Percentiles rank a stretch among this genome's conserved stretches.
These are phyloP conservation scores for Otolemur garnettii DNA, from an alignment of 2,113 vertebrate species.

Conservation along the genomic window DNA sequence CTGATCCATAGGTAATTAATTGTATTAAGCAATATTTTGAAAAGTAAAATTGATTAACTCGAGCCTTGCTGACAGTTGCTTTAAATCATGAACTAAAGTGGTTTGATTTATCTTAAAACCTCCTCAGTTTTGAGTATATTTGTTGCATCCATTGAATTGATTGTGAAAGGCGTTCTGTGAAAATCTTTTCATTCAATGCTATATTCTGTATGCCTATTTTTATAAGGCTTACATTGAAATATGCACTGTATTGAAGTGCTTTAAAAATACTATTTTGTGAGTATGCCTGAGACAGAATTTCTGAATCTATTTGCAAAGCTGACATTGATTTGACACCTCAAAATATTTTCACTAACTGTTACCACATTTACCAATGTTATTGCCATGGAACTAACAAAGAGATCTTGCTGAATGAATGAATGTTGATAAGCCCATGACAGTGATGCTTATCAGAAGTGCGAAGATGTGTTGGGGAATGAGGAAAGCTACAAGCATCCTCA, in stretches of 20 bases:
- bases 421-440: background rate
- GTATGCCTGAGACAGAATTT: slow-evolving; percentile 60
- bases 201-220: background rate
- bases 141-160: slow-evolving; percentile 57
- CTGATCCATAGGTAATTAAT: slow-evolving; percentile 13
- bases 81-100: slow-evolving; percentile 62
- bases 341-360: slow-evolving; percentile 52
- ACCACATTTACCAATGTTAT: slow-evolving; percentile 11
- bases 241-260: slow-evolving; percentile 47
- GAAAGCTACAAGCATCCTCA: background rate
- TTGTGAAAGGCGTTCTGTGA: slow-evolving; percentile 47
- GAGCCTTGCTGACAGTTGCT: slow-evolving; percentile 36
- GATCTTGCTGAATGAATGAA: background rate
- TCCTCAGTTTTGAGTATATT: slow-evolving; percentile 39
- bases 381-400: background rate
- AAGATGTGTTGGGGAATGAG: background rate
- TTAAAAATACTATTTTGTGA: slow-evolving; percentile 72
- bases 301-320: slow-evolving; percentile 60
- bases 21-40: slow-evolving; percentile 39
- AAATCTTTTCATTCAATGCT: slow-evolving; percentile 18
- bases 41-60: slow-evolving; percentile 62
- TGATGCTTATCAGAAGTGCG: background rate
- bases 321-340: slow-evolving; percentile 62
- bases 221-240: slow-evolving; percentile 61
- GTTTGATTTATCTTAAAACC: slow-evolving; percentile 60